Evolutionary conservation across 2,888 invertebrate species (phyloP), one percentile per base, ranked within the genome.

Genomic region (Harmothoe impar): DNA sequence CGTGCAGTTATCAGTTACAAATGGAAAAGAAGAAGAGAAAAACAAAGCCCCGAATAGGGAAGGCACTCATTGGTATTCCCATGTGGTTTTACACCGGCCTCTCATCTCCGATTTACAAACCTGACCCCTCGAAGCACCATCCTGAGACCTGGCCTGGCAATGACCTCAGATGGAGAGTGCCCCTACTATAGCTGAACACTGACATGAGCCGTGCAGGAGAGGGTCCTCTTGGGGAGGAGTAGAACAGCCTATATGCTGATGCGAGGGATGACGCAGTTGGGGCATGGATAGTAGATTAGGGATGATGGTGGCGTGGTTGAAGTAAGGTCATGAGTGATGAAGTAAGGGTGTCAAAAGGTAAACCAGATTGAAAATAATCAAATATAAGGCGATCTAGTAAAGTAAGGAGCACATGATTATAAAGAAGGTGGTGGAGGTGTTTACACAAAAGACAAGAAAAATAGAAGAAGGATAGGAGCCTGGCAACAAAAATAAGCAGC

Each of bases 71-170:
- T 25, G 72, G n/a, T 25, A 25, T 0, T 29, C 72, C 25, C 72
- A 15, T 15, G 72, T 15, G 72, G 72, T 29, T 72, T 72, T 25
- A 72, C 29, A 72, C 72, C 25, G 5, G 29, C 72, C 72, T 15
- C 29, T 72, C 72, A 25, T 72, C n/a, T 25, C 72, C 25, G 72
- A 72, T 72, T 72, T 72, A 72, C 25, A 23, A 72, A 72, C 72
- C 5, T 15, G 25, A 20, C n/a, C 15, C 72, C 25, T 5, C 5
- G n/a, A 25, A 72, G 72, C 17, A 23, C 29, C 31, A 25, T 15
- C 29, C 25, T 72, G 72, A 25, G 72, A 72, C 72, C 29, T 25
- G n/a, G 20, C 68, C n/a, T n/a, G 68, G 29, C 72, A 12, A 72
- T 25, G 15, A 29, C 72, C 25, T 72, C 72, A 29, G 72, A 0